Base-by-base conservation (phyloP, 2,888 invertebrate genomes). In the Arctia plantaginis region DNA sequence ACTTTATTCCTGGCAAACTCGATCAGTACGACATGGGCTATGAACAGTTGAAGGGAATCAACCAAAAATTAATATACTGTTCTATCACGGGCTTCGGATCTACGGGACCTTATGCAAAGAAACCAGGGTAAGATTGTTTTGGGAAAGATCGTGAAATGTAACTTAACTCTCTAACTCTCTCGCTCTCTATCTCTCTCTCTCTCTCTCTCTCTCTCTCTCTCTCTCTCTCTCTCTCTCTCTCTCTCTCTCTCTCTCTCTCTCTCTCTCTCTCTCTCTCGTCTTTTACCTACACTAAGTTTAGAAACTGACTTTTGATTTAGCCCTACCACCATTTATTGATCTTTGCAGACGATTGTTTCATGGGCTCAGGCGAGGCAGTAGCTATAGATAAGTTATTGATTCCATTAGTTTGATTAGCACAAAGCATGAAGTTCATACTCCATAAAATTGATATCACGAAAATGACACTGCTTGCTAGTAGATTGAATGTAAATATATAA, bases 61-160 rank as follows among this genome's bases (percentile, higher is more conserved):
- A 98, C 66, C 98, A 99, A 0, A 96, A 96, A 72, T 95, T 99
- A 30, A 97, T 99, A 79, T 99, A 99, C 91, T 99, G 99, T 92
- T 99, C 99, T 0, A 96, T 99, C 71, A 98, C 98, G 71, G 99
- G 99, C 0, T 99, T 98, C 91, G 99, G 99, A 0, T 95, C 97
- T 0, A 95, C 96, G 41, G 99, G 99, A 0, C 99, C 99, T 0
- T 99, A 99, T 93, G 95, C 96, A 6, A 96, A 96, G 35, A 97
- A 98, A 84, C 98, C 99, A n/a, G 99, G 99, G 83, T 96, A 86
- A 86, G 85, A 59, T 1, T 66, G n/a, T 18, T 15, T 62, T 62
- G 62, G 2, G 62, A 30, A 62, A 62, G 30, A 18, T 1, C 1
- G 2, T 30, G 30, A 18, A n/a, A n/a, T 59, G 3, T 6, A 3